Evolutionary conservation across 2,113 vertebrate genomes (phyloP).

Genomic region (Ochotona princeps): DNA sequence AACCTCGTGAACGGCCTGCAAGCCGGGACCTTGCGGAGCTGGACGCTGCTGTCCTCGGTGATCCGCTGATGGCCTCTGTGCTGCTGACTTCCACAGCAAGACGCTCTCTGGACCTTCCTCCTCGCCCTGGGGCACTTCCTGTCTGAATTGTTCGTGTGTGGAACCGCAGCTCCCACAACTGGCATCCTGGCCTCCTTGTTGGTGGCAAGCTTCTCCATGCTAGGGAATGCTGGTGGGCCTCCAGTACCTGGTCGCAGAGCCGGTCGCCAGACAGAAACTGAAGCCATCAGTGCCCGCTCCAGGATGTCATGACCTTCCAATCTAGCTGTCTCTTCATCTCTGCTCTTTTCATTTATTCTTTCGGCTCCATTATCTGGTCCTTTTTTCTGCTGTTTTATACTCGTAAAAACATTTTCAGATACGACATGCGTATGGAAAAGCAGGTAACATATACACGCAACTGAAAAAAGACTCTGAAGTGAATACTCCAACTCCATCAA

Average conservation of each 20-base stretch:
- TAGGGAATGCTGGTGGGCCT: conserved; percentile 81
- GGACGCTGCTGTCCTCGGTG: too few relatives aligned
- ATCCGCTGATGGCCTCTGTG: too few relatives aligned
- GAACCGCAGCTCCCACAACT: conserved; percentile 93
- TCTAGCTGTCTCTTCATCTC: background rate
- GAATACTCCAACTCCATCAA: background rate
- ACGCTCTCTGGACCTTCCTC: conserved; percentile 95
- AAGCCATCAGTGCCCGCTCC: conserved; percentile 60
- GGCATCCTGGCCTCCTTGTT: conserved; percentile 96
- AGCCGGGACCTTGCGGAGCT: too few relatives aligned
- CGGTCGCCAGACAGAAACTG: conserved; percentile 88
- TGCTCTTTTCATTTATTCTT: conserved; percentile 18
- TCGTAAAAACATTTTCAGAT: background rate
- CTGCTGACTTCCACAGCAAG: too few relatives aligned
- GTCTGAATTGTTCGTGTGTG: conserved; percentile 94
- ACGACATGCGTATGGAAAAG: background rate
- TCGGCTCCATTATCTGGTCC: background rate
- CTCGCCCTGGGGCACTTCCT: conserved; percentile 96
- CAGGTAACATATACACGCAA: background rate
- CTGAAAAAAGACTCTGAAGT: conserved; percentile 16
- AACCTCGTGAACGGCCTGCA: conserved; percentile 82
- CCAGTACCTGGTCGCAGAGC: conserved; percentile 90
- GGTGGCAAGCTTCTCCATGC: conserved; percentile 86
- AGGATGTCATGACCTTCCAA: background rate
- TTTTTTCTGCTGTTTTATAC: background rate